Evolutionary conservation across 2,113 vertebrate genomes (phyloP).

Genomic region (Aspiorhynchus laticeps): DNA sequence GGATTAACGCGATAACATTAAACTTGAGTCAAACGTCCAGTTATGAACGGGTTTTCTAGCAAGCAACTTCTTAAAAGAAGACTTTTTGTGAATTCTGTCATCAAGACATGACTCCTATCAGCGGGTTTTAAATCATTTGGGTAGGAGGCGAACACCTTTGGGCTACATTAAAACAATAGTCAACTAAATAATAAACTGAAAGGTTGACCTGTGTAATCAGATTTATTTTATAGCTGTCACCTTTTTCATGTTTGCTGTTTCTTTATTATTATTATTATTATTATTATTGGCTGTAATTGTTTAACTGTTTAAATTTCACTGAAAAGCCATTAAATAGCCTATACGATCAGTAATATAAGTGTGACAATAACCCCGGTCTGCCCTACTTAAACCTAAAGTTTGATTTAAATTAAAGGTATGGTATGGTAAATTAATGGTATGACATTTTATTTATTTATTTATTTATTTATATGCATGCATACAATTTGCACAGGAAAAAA

Average conservation of each 20-base stretch:
- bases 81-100: neutral
- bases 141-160: neutral
- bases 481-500: neutral
- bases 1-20: neutral
- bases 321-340: neutral
- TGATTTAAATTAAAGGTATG: neutral
- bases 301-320: neutral
- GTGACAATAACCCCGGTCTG: neutral
- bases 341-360: neutral
- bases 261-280: too few species aligned
- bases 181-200: neutral
- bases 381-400: neutral
- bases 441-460: neutral
- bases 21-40: neutral
- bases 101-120: neutral
- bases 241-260: neutral
- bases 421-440: neutral
- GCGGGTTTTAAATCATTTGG: neutral
- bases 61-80: neutral
- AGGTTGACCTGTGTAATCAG: neutral
- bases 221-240: neutral
- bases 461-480: neutral
- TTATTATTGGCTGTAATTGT: neutral
- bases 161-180: neutral
- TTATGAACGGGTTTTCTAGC: too few species aligned